phyloP scores from a whole-genome alignment of 2,888 invertebrate genomes.

The Plebejus anna region DNA sequence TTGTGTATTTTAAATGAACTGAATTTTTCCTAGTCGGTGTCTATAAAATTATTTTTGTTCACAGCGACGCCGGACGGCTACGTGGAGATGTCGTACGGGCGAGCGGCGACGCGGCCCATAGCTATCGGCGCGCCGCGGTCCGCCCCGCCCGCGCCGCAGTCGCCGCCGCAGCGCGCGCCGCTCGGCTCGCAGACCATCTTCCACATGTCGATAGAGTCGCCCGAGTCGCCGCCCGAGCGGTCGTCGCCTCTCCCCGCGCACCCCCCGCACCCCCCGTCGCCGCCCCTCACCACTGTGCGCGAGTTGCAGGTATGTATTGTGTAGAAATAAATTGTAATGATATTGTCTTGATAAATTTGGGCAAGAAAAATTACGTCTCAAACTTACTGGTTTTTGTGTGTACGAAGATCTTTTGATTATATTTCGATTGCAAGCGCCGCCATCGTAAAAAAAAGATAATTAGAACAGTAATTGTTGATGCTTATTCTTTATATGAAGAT shows the following conservation, averaged over 20 bases:
- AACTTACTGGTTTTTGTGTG: too few relatives aligned
- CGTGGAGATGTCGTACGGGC: slow-evolving; percentile 82
- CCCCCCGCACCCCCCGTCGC: slow-evolving; percentile 61
- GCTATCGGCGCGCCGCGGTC: slow-evolving; percentile 68
- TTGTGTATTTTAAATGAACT: too few relatives aligned
- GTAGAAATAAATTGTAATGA: too few relatives aligned
- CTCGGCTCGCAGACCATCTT: slow-evolving; percentile 84
- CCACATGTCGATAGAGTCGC: slow-evolving; percentile 82
- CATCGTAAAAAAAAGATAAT: too few relatives aligned
- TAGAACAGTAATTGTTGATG: too few relatives aligned
- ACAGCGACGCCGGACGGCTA: slow-evolving; percentile 77
- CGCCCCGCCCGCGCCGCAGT: slow-evolving; percentile 50
- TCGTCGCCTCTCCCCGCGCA: background rate
- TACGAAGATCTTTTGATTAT: too few relatives aligned
- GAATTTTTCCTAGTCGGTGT: too few relatives aligned
- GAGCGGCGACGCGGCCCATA: slow-evolving; percentile 82
- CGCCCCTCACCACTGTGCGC: slow-evolving; percentile 58
- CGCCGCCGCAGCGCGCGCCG: slow-evolving; percentile 63
- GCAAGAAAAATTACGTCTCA: too few relatives aligned
- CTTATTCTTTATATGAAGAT: too few relatives aligned
- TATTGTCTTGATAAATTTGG: too few relatives aligned
- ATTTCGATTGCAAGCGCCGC: too few relatives aligned
- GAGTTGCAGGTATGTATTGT: slow-evolving; percentile 52
- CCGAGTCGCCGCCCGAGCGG: slow-evolving; percentile 76
- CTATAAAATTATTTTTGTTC: slow-evolving; percentile 29